Evolutionary conservation across 2,888 invertebrate genomes (phyloP), one percentile per base, ranked within the genome.

Genomic region (Apodemia mormo): DNA sequence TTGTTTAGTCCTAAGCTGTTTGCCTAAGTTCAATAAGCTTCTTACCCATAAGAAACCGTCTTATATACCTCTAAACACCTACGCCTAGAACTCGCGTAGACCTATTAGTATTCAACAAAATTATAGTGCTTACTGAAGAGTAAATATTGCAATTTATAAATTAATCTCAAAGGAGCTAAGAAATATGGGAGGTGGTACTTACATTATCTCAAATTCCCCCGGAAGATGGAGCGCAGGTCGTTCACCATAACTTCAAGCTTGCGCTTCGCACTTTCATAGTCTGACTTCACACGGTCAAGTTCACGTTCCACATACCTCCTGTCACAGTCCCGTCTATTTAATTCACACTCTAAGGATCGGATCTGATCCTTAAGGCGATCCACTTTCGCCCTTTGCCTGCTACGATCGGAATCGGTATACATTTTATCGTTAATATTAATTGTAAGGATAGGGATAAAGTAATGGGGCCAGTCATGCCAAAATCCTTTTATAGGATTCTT

Each of bases 171-270:
- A 65, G 65, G 14, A 65, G 40, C 65, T 65, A 65, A 65, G 65
- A 65, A 65, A 65, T 40, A 65, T 65, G 40, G 30, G 37, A 65
- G 65, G 65, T 65, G 65, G 65, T 65, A 65, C 65, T 65, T 40
- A 65, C 65, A 65, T 65, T 65, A 65, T 65, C 65, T 65, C 5
- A 65, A 65, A 43, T n/a, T 43, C 43, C 14, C 14, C 40, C 22
- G 65, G 65, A 65, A 65, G 65, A 65, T 65, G 22, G 65, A 65
- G 43, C 14, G n/a, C 65, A 65, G 22, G 65, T 65, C 43, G 65
- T 43, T 8, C 65, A 65, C 65, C 65, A 65, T 65, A 65, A 65
- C 65, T 65, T 65, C 65, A 65, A 65, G 65, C 65, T 65, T 43
- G 65, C 64, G 64, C 14, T 64, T 64, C 64, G 29, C 30, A 64